Base-by-base conservation (phyloP, 2,113 vertebrate genomes). In the Stigmatopora nigra region DNA sequence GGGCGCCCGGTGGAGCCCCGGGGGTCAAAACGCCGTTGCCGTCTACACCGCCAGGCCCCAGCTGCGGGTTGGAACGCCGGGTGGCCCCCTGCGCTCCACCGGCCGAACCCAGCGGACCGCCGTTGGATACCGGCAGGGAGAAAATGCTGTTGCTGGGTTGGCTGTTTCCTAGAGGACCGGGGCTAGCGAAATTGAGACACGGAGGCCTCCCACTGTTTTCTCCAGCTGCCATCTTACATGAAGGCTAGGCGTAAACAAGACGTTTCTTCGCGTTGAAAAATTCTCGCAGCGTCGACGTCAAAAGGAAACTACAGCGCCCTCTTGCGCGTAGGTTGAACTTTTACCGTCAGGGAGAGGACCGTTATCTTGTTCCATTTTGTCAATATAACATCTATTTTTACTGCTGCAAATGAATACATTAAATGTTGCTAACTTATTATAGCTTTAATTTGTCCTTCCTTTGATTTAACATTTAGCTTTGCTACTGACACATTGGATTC, bases 171-270 rank as follows among this genome's bases (percentile, higher is more conserved):
- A 91, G 78, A 70, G 91, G 88, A 55, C 87, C 89, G 22, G 88
- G 86, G 25, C 82, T 78, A 55, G 88, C 84, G 70, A 90, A 89
- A 79, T 88, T 89, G 67, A 91, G 88, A 78, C 90, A 89, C 64
- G 89, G 90, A 84, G 88, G 84, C 83, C 90, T 90, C 81, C 89
- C 88, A 78, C 86, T 88, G 88, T 91, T 93, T 88, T 94, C 93
- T 84, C 92, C 93, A 71, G 93, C 89, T 87, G 93, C 93, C 94
- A 94, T 94, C 90, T 94, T 94, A 86, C 78, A 77, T 75, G 69
- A 47, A 76, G 69, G 68, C 79, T 87, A 87, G 87, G 87, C 87
- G 88, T 85, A 87, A 84, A 89, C 80, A 88, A 84, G 80, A 62
- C 69, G 64, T 69, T 88, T 79, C 69, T 2, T 85, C 74, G 67